These are phyloP conservation scores for Eurystomus glaucurus DNA, from an alignment of 2,797 vertebrate genomes.

Conservation along the genomic window DNA sequence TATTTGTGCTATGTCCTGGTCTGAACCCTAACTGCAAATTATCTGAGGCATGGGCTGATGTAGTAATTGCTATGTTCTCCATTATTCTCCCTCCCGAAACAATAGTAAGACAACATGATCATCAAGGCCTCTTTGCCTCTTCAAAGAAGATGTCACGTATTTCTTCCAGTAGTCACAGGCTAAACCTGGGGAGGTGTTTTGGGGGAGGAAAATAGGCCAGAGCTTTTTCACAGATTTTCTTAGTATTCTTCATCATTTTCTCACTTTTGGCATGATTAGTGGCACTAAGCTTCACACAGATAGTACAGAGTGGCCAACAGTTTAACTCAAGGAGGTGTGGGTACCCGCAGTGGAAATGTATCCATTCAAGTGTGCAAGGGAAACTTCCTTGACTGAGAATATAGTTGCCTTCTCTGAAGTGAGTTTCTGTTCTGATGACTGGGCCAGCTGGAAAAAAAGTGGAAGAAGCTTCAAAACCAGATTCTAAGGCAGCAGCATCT, in stretches of 20 bases:
- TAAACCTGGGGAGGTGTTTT: not conserved
- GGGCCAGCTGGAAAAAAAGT: conserved; percentile 45
- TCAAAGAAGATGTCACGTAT: not conserved
- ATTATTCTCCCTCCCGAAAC: not conserved
- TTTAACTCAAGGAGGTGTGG: not conserved
- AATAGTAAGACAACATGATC: not conserved
- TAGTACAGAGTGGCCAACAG: not conserved
- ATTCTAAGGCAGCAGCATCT: conserved; percentile 50
- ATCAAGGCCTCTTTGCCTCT: not conserved
- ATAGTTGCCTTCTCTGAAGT: not conserved
- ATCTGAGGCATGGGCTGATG: not conserved
- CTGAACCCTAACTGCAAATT: not conserved
- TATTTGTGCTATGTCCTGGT: not conserved
- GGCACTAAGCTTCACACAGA: not conserved
- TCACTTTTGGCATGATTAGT: not conserved
- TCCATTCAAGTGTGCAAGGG: not conserved
- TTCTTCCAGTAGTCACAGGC: not conserved
- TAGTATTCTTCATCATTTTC: not conserved
- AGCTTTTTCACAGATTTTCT: not conserved
- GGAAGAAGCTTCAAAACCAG: conserved; percentile 56
- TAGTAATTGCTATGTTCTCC: not conserved
- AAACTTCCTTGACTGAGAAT: not conserved
- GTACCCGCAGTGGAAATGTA: not conserved
- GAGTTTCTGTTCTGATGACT: not conserved
- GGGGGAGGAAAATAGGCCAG: not conserved